A percentile compares a stretch with the other conserved stretches of the same genome.
phyloP scores from a whole-genome alignment of 2,797 vertebrate genomes.

The Oreortyx pictus region DNA sequence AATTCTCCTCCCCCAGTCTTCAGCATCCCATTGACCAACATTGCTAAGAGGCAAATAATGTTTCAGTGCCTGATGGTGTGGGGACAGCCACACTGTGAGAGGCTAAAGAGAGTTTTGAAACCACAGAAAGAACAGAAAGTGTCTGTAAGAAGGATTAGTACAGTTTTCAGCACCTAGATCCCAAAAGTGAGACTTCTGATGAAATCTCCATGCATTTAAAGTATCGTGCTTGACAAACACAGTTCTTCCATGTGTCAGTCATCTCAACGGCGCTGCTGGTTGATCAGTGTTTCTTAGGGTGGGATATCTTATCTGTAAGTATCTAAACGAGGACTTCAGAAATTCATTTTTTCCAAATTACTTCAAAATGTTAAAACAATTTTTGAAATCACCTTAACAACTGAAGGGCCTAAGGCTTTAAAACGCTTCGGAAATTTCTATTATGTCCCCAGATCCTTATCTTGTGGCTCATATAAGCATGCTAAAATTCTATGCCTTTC shows the following conservation, averaged over 20 bases:
- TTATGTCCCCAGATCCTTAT: constrained; percentile 15
- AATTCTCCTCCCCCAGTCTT: not conserved
- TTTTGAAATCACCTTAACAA: not conserved
- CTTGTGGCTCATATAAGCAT: not conserved
- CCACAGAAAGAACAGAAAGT: constrained; percentile 9
- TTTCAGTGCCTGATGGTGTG: rapidly evolving
- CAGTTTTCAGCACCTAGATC: constrained; percentile 12
- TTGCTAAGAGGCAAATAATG: not conserved
- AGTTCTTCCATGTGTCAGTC: not conserved
- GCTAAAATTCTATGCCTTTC: constrained; percentile 2
- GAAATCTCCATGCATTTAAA: constrained; percentile 28
- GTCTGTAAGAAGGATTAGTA: constrained; percentile 3
- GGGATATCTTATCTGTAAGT: not conserved
- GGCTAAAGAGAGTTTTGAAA: not conserved
- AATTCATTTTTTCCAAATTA: constrained; percentile 49
- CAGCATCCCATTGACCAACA: not conserved
- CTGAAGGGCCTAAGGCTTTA: not conserved
- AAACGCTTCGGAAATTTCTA: constrained; percentile 33
- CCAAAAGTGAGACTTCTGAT: not conserved
- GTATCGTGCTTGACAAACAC: not conserved
- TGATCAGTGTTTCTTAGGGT: not conserved
- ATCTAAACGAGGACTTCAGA: constrained; percentile 37
- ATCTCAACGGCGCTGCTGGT: not conserved
- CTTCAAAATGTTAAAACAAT: constrained; percentile 36
- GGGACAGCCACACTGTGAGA: not conserved